A percentile compares a stretch with the other conserved stretches of the same genome.
Conservation (phyloP, 2,888 invertebrate species). For the Pachliopta kotzebuea region DNA sequence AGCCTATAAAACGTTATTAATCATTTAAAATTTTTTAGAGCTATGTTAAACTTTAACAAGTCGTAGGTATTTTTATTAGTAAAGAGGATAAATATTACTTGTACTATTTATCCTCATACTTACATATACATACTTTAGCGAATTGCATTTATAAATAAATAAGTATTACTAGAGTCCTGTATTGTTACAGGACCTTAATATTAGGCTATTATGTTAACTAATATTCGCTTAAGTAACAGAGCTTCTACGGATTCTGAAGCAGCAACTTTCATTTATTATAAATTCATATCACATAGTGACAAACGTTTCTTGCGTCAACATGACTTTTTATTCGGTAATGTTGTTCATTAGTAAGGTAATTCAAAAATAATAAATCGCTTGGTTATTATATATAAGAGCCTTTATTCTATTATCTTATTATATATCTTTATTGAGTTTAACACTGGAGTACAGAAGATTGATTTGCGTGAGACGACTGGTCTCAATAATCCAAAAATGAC, state of each 20-base stretch:
- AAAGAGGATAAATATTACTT: too few species aligned
- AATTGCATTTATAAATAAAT: background rate
- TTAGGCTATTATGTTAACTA: background rate
- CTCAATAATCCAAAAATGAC: too few species aligned
- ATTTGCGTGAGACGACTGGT: too few species aligned
- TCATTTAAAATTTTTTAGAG: too few species aligned
- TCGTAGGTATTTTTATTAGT: too few species aligned
- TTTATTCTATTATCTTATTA: background rate
- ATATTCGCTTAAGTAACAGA: background rate
- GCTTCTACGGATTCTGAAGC: background rate
- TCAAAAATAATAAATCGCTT: background rate
- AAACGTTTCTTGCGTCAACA: conserved; percentile 5
- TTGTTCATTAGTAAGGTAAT: conserved; percentile 8
- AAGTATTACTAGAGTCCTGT: background rate
- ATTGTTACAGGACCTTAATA: background rate
- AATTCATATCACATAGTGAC: conserved; percentile 6
- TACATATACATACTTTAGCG: too few species aligned
- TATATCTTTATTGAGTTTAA: background rate
- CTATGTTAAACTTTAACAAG: too few species aligned
- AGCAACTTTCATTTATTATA: background rate
- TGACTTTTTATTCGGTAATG: conserved; percentile 6
- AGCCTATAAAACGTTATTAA: too few species aligned
- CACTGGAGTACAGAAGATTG: too few species aligned
- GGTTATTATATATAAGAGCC: too few species aligned
- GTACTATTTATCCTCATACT: too few species aligned